Percentiles rank a stretch among this genome's conserved stretches.
Conservation (phyloP, 2,113 vertebrate genomes). For the Eretmochelys imbricata region DNA sequence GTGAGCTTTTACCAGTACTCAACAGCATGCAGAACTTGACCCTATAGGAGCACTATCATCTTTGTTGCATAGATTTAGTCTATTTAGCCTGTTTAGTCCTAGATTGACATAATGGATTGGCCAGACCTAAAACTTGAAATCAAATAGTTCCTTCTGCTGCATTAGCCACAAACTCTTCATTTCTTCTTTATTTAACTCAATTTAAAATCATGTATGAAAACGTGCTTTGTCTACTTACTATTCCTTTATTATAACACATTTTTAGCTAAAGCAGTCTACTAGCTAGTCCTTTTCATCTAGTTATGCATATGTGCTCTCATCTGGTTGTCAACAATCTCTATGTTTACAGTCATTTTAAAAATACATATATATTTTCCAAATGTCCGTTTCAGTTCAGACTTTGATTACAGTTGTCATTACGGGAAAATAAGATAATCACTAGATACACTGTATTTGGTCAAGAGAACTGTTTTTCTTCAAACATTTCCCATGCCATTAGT, state of each 20-base stretch:
- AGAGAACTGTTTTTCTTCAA: slow-evolving; percentile 35
- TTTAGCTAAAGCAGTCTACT: slow-evolving; percentile 47
- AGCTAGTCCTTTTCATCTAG: neutral
- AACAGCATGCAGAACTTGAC: neutral
- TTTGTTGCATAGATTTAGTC: neutral
- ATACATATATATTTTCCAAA: neutral
- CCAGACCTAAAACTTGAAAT: neutral
- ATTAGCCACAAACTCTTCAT: neutral
- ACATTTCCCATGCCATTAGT: slow-evolving; percentile 58
- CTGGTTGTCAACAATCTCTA: slow-evolving; percentile 62
- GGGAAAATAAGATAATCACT: neutral
- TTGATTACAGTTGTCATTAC: slow-evolving; percentile 66
- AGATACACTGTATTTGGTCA: neutral
- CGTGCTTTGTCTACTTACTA: slow-evolving; percentile 19
- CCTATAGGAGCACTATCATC: neutral
- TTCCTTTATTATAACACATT: slow-evolving; percentile 44
- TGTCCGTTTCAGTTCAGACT: slow-evolving; percentile 59
- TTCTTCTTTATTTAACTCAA: neutral
- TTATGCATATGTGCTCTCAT: slow-evolving; percentile 35
- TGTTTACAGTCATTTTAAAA: slow-evolving; percentile 39
- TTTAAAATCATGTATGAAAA: neutral
- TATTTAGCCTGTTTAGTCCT: neutral
- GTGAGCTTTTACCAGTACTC: neutral
- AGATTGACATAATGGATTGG: neutral
- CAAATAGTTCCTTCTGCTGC: neutral